Percentiles rank a stretch among this genome's conserved stretches.
These are phyloP conservation scores for Propithecus perrieri DNA, from an alignment of 2,797 vertebrate species.

Conservation along the genomic window DNA sequence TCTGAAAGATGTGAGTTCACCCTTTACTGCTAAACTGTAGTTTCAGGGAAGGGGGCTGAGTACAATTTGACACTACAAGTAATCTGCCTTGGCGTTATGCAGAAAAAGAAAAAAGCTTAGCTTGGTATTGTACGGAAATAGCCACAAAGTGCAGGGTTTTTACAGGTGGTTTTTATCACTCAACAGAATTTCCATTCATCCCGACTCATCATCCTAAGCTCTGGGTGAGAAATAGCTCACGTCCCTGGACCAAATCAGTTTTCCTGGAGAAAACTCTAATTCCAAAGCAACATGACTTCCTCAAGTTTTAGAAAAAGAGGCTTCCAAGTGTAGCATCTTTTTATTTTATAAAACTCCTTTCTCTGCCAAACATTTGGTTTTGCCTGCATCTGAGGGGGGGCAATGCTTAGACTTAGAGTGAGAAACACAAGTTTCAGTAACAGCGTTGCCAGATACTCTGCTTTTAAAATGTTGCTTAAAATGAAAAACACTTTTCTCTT, in stretches of 20 bases:
- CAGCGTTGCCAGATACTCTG: background rate
- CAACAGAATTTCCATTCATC: background rate
- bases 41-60: background rate
- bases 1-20: background rate
- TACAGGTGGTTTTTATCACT: background rate
- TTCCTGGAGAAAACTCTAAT: constrained; percentile 58
- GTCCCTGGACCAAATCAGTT: background rate
- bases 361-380: constrained; percentile 75
- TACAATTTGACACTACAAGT: background rate
- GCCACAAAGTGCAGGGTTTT: background rate
- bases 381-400: constrained; percentile 1
- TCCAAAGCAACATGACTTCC: constrained; percentile 63
- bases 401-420: background rate
- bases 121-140: background rate
- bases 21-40: background rate
- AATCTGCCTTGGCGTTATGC: background rate
- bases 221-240: background rate
- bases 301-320: constrained; percentile 73
- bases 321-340: constrained; percentile 64
- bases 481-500: background rate
- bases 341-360: constrained; percentile 69
- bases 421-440: constrained; percentile 11
- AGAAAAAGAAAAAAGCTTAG: background rate
- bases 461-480: constrained; percentile 30
- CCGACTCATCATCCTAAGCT: background rate